Conservation (phyloP, 2,113 vertebrate species). For the Aptenodytes patagonicus region DNA sequence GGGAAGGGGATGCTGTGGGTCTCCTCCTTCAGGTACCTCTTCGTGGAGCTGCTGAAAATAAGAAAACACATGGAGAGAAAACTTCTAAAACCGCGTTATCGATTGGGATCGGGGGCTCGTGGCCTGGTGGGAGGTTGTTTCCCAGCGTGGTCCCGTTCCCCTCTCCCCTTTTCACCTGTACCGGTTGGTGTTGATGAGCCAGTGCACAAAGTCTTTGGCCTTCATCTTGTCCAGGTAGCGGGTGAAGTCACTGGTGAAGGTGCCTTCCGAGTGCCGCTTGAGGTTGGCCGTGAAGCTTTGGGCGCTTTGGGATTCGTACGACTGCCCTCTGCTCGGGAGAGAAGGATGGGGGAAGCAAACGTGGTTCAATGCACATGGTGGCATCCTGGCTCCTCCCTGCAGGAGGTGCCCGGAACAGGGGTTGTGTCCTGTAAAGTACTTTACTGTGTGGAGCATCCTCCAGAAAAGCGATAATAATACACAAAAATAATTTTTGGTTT, state of each 20-base stretch:
- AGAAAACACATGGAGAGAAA: not conserved
- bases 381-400: not conserved
- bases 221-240: constrained; percentile 78
- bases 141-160: fast-evolving
- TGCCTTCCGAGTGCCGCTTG: constrained; percentile 82
- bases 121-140: not conserved
- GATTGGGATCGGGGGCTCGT: fast-evolving
- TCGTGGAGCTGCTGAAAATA: constrained; percentile 58
- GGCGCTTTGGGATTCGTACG: not conserved
- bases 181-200: constrained; percentile 76
- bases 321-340: constrained; percentile 36
- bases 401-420: not conserved
- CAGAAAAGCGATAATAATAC: not conserved
- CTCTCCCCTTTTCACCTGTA: constrained; percentile 12
- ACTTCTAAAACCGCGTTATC: fast-evolving
- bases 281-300: constrained; percentile 3
- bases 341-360: not conserved
- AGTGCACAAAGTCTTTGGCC: constrained; percentile 83
- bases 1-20: not conserved
- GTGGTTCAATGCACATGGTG: fast-evolving
- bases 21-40: constrained; percentile 50
- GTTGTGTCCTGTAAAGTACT: too few species aligned
- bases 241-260: constrained; percentile 79
- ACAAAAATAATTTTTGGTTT: not conserved
- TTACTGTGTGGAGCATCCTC: not conserved